Evolutionary conservation across 2,113 vertebrate species (phyloP).

Genomic region (Laterallus jamaicensis): DNA sequence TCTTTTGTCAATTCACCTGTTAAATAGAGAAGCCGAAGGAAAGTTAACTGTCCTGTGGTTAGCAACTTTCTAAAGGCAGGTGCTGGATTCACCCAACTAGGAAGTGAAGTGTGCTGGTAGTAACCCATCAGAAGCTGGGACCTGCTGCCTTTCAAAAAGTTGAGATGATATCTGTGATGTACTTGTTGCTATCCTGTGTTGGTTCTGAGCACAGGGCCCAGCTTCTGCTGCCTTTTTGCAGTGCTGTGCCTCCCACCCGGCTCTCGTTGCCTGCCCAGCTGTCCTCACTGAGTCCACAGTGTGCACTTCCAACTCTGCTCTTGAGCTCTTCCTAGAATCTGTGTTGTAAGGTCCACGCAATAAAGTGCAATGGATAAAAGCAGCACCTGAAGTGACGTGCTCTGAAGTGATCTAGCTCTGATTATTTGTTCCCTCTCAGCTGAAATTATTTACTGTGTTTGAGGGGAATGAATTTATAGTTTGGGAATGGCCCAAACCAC

Average conservation of each 20-base stretch:
- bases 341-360: neutral
- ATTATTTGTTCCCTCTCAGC: neutral
- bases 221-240: neutral
- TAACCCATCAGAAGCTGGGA: neutral
- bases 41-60: neutral
- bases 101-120: neutral
- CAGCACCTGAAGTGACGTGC: neutral
- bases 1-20: neutral
- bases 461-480: neutral
- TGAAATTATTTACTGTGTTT: neutral
- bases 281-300: neutral
- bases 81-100: neutral
- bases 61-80: neutral
- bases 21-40: neutral
- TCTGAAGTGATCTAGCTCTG: neutral
- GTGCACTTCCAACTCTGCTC: neutral
- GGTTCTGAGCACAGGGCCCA: neutral
- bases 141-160: neutral
- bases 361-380: neutral
- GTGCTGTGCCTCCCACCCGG: neutral
- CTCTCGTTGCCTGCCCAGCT: neutral
- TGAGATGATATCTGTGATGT: neutral
- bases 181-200: neutral
- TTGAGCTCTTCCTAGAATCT: neutral
- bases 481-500: neutral